Conservation (phyloP, 2,797 vertebrate species). For the Melanotaenia maccullochi region DNA sequence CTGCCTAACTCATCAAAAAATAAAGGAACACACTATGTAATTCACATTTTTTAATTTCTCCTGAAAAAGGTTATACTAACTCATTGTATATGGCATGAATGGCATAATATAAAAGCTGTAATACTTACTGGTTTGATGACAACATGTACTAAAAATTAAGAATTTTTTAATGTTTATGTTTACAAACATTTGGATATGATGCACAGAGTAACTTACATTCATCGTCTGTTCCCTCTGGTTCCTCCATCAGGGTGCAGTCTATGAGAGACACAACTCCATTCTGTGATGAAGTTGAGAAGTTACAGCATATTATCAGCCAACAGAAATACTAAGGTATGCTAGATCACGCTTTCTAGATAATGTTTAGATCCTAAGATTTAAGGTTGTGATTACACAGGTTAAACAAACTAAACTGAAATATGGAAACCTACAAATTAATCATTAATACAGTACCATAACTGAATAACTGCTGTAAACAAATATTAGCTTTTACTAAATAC, state of each 20-base stretch:
- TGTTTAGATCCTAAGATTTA: neutral
- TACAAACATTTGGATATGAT: conserved; percentile 7
- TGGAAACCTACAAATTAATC: neutral
- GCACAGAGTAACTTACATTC: conserved; percentile 83
- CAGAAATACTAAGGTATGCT: neutral
- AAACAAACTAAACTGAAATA: neutral
- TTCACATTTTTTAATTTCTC: neutral
- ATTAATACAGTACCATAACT: neutral
- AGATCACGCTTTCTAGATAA: neutral
- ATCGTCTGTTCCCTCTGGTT: conserved; percentile 91
- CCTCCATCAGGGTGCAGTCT: conserved; percentile 96
- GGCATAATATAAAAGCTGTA: neutral
- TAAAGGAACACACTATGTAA: neutral
- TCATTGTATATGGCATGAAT: neutral
- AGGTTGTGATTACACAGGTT: neutral
- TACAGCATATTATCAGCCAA: conserved; percentile 13
- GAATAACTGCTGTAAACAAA: neutral
- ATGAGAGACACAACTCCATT: conserved; percentile 96
- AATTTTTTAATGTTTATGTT: neutral
- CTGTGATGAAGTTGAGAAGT: conserved; percentile 71
- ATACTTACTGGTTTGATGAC: neutral
- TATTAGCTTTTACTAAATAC: neutral
- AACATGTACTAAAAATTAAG: neutral
- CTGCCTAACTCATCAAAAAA: neutral
- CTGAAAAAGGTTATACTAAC: neutral